Base-by-base conservation (phyloP, 2,888 invertebrate species). In the Phortica okadai region DNA sequence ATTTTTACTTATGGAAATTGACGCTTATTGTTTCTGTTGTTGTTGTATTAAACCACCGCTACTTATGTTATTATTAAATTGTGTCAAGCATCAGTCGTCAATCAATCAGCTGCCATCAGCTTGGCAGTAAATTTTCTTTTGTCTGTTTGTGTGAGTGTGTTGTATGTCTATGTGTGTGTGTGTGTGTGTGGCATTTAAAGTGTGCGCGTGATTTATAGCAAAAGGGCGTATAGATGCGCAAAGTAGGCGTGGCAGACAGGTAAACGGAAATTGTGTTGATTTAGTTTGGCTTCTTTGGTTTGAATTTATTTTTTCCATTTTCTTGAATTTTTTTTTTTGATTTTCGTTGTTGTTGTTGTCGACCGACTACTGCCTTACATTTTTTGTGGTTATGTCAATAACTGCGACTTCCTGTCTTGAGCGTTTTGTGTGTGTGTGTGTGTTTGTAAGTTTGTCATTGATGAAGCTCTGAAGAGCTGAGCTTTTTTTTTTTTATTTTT, bases 1-100 rank as follows among this genome's bases (percentile, higher is more conserved):
- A 25, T 81, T 79, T 80, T 80, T 70, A 78, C 78, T 73, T 75
- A 83, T 82, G 81, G 82, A 84, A 84, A 86, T 83, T 85, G 85
- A 84, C 86, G 84, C 84, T 85, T 83, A 25, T 80, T 80, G 77
- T 74, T 74, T 16, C 56, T 10, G 73, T 69, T 76, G 66, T 75
- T 72, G 79, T 69, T 75, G 76, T 76, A 50, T 59, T 67, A 66
- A 73, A 75, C 76, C 78, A 21, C 64, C 50, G 16, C 50, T 76
- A 25, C 44, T 42, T 67, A 44, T 73, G 75, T 3, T 70, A 50
- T 56, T 72, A 72, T 54, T 80, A 84, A 85, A 86, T 86, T 86
- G 85, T 85, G 85, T 85, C 85, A 85, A 85, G 86, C 81, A 84
- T n/a, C 66, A 66, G 66, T 66, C 66, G 42, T 66, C 66, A 66